These are phyloP conservation scores for Uria lomvia DNA, from an alignment of 2,113 vertebrate genomes.

Conservation along the genomic window DNA sequence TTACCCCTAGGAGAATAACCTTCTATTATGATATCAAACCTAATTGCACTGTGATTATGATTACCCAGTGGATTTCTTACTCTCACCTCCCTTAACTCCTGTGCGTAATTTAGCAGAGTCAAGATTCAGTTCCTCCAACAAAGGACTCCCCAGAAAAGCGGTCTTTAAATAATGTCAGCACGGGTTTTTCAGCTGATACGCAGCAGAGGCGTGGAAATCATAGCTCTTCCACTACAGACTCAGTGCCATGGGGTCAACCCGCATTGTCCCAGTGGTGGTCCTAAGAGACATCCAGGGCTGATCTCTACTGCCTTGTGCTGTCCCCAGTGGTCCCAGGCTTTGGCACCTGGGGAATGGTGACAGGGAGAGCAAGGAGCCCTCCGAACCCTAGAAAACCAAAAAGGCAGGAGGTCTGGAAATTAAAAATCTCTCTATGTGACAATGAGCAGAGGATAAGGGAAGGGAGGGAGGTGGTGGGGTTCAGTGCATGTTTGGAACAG, in stretches of 20 bases:
- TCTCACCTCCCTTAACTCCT: conserved; percentile 50
- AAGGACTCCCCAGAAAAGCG: conserved; percentile 2
- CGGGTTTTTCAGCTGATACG: background rate
- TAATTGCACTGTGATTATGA: conserved; percentile 59
- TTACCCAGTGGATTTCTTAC: conserved; percentile 56
- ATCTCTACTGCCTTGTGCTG: background rate
- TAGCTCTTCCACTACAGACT: background rate
- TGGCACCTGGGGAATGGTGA: background rate
- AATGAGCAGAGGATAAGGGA: background rate
- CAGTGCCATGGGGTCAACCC: background rate
- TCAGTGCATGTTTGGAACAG: background rate
- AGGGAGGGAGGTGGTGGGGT: background rate
- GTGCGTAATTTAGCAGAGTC: conserved; percentile 39
- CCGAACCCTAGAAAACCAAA: background rate
- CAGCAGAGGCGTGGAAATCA: background rate
- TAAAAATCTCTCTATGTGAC: background rate
- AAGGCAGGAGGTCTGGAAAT: background rate
- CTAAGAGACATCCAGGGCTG: background rate
- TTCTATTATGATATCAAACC: conserved; percentile 69
- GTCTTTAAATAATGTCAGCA: conserved; percentile 47
- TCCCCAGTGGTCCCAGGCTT: background rate
- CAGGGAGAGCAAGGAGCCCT: background rate
- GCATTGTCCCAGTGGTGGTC: background rate
- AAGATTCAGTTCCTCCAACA: background rate
- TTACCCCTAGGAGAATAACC: conserved; percentile 56